These are phyloP conservation scores for Toxonevra muliebris DNA, from an alignment of 2,888 invertebrate species.

Conservation along the genomic window DNA sequence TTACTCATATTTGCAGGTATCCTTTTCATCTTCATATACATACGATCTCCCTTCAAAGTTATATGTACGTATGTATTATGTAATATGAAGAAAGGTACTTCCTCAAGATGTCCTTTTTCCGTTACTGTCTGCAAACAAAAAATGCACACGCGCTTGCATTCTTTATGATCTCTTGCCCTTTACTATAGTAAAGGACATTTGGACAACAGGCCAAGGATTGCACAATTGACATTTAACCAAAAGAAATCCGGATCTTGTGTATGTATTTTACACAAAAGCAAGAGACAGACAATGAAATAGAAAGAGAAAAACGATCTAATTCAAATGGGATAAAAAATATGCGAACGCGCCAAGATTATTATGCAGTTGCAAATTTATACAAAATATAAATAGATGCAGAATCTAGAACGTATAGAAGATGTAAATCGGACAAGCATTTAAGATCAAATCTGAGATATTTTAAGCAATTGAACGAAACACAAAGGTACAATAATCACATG, in stretches of 20 bases:
- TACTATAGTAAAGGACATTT: neutral
- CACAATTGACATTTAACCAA: constrained; percentile 15
- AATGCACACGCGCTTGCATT: neutral
- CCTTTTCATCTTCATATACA: too few species aligned
- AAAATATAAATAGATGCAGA: neutral
- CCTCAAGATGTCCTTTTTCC: neutral
- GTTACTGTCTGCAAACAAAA: neutral
- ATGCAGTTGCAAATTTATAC: neutral
- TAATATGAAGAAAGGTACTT: neutral
- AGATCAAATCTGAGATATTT: constrained; percentile 4
- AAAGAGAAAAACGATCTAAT: neutral
- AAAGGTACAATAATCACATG: neutral
- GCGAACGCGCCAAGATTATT: constrained; percentile 7
- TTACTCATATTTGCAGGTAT: too few species aligned
- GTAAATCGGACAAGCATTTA: constrained; percentile 5
- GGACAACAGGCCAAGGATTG: neutral
- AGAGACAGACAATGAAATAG: neutral
- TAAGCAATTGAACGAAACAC: neutral
- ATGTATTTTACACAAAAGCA: neutral
- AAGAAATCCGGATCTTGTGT: constrained; percentile 14
- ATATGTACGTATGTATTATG: neutral
- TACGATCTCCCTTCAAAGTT: too few species aligned
- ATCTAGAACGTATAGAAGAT: neutral
- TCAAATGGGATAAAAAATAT: constrained; percentile 4
- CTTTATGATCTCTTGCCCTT: neutral